phyloP scores from a whole-genome alignment of 2,888 invertebrate species.

The Eubasilissa splendida region DNA sequence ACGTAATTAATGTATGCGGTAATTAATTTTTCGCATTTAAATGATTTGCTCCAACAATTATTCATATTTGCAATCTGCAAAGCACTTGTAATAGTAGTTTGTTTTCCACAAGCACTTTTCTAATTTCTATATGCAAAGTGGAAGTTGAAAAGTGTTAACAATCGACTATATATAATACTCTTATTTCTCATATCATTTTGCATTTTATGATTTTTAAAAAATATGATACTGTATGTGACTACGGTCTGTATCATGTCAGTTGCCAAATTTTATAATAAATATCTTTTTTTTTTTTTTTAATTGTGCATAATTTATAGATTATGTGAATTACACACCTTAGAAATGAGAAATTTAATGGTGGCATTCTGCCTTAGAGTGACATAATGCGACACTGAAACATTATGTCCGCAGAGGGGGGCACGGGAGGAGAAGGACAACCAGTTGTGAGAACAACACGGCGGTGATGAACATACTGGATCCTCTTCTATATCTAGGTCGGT shows the following conservation, averaged over 20 bases:
- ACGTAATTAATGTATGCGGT: no score
- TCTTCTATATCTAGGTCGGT: slow-evolving; percentile 54
- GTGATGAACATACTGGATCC: slow-evolving; percentile 41
- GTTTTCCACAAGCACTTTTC: no score
- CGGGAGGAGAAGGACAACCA: slow-evolving; percentile 47
- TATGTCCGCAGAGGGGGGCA: slow-evolving; percentile 47
- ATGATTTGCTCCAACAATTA: background rate
- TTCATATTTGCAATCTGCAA: background rate
- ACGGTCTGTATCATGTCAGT: no score
- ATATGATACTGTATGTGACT: no score
- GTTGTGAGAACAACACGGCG: slow-evolving; percentile 52
- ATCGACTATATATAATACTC: no score
- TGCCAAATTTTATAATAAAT: no score
- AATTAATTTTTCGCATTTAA: background rate
- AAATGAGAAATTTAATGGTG: slow-evolving; percentile 51
- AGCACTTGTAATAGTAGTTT: no score
- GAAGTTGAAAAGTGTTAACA: no score
- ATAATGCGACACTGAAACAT: slow-evolving; percentile 32
- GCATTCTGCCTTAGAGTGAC: slow-evolving; percentile 15
- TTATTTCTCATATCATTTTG: no score
- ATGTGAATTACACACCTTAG: slow-evolving; percentile 43
- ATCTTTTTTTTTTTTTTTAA: background rate
- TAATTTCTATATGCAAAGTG: no score
- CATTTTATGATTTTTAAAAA: no score
- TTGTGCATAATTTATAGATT: background rate